Base-by-base conservation (phyloP, 1,140 invertebrate species). In the Scylla paramamosain region DNA sequence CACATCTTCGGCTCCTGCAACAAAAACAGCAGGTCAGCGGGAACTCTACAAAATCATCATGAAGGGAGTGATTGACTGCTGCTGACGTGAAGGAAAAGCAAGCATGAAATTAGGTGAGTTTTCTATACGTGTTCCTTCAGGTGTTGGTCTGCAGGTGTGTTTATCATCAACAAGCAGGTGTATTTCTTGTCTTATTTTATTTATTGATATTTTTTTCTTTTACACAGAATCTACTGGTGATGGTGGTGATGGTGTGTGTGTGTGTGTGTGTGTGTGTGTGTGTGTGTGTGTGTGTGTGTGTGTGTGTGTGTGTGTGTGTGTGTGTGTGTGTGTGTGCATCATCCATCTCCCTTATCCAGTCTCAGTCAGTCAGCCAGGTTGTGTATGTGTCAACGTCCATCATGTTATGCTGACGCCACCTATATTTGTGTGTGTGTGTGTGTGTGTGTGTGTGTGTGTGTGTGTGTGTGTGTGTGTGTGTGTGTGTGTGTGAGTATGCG, bases 361-460 rank as follows among this genome's bases (percentile, higher is more conserved):
- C 67, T n/a, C n/a, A 77, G 67, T n/a, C n/a, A 77, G 67, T 77
- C 67, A 77, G 67, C 67, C 67, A 77, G 20, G 67, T 77, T 77
- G 67, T 77, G 67, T 77, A n/a, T 77, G 67, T 77, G 67, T 77
- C 67, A 77, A 77, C 67, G 67, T 77, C 67, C 25, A 77, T 77
- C 67, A 77, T 77, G 20, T 77, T 77, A 20, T 77, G 67, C 67
- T 77, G 67, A 77, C 67, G 67, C 67, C 67, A 77, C n/a, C 20
- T 77, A 20, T 77, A 20, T 77, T 6, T 77, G 67, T 77, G 67
- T 77, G 67, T 77, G 67, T 77, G 67, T 77, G 67, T 77, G 67
- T 77, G 67, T 77, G 67, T 77, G 67, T 77, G 67, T 77, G 67
- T 77, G 67, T 77, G 67, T 77, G 67, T 77, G 67, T 77, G 67